These are phyloP conservation scores for Flexamia atlantica DNA, from an alignment of 2,888 invertebrate genomes.

Conservation along the genomic window DNA sequence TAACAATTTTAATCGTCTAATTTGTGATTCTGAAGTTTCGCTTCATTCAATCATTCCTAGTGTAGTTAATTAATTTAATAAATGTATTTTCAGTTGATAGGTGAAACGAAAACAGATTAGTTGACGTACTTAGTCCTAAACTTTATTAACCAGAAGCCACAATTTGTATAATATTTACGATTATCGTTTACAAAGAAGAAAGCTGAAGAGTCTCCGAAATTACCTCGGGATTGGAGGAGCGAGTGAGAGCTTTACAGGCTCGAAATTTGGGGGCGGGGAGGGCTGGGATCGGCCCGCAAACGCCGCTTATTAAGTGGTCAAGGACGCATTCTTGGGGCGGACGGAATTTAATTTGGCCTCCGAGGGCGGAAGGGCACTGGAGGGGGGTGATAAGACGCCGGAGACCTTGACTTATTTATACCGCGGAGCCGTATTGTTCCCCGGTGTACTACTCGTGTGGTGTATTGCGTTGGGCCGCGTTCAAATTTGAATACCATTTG, in stretches of 20 bases:
- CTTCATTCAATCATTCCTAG: no score
- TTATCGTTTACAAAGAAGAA: neutral
- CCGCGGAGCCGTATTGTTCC: constrained; percentile 9
- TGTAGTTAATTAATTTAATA: no score
- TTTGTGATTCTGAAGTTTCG: no score
- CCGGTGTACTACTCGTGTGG: neutral
- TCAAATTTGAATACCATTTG: constrained; percentile 43
- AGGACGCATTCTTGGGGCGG: constrained; percentile 46
- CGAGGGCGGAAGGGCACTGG: constrained; percentile 22
- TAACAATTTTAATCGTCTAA: no score
- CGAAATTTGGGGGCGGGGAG: neutral
- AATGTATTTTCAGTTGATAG: no score
- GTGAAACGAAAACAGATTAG: no score
- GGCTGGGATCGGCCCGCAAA: neutral
- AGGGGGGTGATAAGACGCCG: constrained; percentile 27
- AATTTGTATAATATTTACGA: no score
- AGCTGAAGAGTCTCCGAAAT: neutral
- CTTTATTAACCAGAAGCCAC: no score
- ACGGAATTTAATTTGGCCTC: constrained; percentile 50
- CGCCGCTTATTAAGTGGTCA: constrained; percentile 39
- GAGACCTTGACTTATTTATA: constrained; percentile 44
- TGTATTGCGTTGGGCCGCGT: constrained; percentile 34
- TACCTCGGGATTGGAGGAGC: neutral
- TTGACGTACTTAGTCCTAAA: no score
- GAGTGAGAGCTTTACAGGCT: neutral